Conservation (phyloP, 2,888 invertebrate species). For the Leucophenga maculata region DNA sequence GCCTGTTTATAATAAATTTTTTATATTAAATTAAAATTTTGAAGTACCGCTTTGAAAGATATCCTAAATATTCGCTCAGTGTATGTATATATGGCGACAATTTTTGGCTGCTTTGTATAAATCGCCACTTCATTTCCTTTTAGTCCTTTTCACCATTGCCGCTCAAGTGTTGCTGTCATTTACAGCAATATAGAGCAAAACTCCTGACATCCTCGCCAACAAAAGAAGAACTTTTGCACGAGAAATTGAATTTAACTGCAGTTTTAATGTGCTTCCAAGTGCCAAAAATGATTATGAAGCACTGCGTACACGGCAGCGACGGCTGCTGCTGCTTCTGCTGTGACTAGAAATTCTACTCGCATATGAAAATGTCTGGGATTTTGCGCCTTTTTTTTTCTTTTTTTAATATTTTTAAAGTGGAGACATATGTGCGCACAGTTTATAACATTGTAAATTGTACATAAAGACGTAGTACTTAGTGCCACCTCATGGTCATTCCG, state of each 20-base stretch:
- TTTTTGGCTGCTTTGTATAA: constrained; percentile 61
- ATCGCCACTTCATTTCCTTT: constrained; percentile 30
- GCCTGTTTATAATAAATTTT: constrained; percentile 23
- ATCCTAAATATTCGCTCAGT: constrained; percentile 30
- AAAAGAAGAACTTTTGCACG: constrained; percentile 34
- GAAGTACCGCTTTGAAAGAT: constrained; percentile 47
- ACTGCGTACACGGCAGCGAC: too few relatives aligned
- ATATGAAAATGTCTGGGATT: too few relatives aligned
- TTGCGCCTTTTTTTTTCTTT: neutral
- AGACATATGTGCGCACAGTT: constrained; percentile 60
- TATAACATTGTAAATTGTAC: constrained; percentile 56
- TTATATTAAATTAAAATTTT: constrained; percentile 24
- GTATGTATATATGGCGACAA: constrained; percentile 40
- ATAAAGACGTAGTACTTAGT: neutral
- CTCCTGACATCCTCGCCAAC: neutral
- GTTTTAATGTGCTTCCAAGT: constrained; percentile 42
- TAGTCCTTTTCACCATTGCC: neutral
- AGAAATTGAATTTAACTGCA: constrained; percentile 63
- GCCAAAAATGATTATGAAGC: constrained; percentile 7
- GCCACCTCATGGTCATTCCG: constrained; percentile 22
- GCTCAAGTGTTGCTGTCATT: constrained; percentile 50
- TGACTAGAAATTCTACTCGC: too few relatives aligned
- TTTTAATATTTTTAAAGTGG: constrained; percentile 42
- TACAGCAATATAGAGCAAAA: constrained; percentile 41
- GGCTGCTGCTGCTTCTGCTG: too few relatives aligned